Base-by-base conservation (phyloP, 2,797 vertebrate genomes). In the Leuciscus waleckii region DNA sequence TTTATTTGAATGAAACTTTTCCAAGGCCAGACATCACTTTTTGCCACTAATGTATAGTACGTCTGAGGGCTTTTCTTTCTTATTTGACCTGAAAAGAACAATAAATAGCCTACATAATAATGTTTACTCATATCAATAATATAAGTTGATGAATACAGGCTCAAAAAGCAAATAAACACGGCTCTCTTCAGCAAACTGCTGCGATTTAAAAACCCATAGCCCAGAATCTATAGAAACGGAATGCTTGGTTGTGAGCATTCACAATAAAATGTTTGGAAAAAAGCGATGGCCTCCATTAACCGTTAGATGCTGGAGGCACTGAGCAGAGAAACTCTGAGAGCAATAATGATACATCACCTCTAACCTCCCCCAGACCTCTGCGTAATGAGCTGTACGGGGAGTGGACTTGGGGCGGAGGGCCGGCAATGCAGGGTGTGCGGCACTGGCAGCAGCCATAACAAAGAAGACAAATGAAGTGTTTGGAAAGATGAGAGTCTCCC, bases 381-480 rank as follows among this genome's bases (percentile, higher is more conserved):
- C 86, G 91, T 93, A 94, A 93, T 94, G 94, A 90, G 91, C 91
- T 91, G 92, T 91, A 84, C 76, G 89, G 83, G 79, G 91, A 82
- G 85, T 81, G 68, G 61, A 83, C 71, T 83, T 68, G 56, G 63
- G 65, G 56, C 35, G 41, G 77, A 76, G 76, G 85, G 43, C 26
- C 35, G 84, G 67, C 63, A 78, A 63, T 51, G 35, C 76, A 69
- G 49, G 32, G 58, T 69, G 49, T 73, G 39, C 21, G 41, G 83
- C 61, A 85, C 61, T 37, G 85, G 87, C 86, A 81, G 61, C 58
- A 78, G 83, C 69, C 84, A 83, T 69, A 85, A 83, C 83, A 89
- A 89, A 90, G 82, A 79, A 88, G 89, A 91, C 86, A 89, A 87
- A 90, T 90, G 86, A 89, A 89, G 76, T 82, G 83, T 88, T 90